Percentiles rank a stretch among this genome's conserved stretches.
Evolutionary conservation across 1,140 invertebrate species (phyloP).

Genomic region (Drosophila sproati): DNA sequence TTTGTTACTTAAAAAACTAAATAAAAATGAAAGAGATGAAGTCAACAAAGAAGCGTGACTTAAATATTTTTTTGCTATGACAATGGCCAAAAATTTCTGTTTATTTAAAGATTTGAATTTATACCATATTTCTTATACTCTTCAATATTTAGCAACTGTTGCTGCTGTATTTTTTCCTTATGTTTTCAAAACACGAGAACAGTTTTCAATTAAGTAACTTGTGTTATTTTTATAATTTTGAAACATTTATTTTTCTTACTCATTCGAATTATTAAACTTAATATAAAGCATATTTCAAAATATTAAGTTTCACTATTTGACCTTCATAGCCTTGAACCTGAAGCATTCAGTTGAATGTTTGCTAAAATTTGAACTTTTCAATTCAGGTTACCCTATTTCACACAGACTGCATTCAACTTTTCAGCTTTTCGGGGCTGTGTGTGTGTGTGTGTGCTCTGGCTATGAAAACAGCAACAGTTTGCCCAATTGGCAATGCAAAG

Average conservation of each 20-base stretch:
- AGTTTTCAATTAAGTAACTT: no score
- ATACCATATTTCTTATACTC: no score
- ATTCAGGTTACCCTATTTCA: background rate
- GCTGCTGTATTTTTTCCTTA: no score
- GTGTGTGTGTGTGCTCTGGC: background rate
- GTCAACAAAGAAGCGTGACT: background rate
- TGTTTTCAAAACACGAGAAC: no score
- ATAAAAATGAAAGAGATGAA: slow-evolving; percentile 34
- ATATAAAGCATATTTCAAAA: no score
- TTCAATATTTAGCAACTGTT: no score
- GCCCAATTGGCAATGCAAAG: slow-evolving; percentile 39
- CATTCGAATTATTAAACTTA: no score
- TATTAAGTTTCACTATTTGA: background rate
- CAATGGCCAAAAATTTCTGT: no score
- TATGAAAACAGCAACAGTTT: slow-evolving; percentile 53
- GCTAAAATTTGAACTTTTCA: background rate
- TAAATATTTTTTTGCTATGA: background rate
- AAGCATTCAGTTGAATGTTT: background rate
- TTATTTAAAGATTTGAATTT: background rate
- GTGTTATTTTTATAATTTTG: no score
- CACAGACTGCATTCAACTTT: slow-evolving; percentile 27
- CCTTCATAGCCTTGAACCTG: background rate
- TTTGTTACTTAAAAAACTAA: slow-evolving; percentile 25
- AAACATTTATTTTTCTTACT: no score
- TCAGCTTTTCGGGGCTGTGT: slow-evolving; percentile 4